Evolutionary conservation across 2,797 vertebrate genomes (phyloP).

Genomic region (Lepus townsendii): DNA sequence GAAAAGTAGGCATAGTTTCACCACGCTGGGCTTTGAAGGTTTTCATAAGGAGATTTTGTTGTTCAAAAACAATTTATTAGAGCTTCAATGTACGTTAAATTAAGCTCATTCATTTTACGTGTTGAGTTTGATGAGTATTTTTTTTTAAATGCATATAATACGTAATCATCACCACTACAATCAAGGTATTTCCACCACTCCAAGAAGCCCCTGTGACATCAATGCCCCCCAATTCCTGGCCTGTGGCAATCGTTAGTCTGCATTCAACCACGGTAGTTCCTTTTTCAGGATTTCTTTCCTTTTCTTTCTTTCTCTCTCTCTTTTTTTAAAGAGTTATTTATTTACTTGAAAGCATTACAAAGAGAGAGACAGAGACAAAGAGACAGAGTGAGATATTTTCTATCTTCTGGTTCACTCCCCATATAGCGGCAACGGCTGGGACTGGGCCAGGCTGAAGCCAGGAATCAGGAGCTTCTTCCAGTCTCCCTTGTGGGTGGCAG

Average conservation of each 20-base stretch:
- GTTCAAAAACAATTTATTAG: constrained; percentile 16
- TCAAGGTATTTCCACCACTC: background rate
- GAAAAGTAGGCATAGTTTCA: constrained; percentile 47
- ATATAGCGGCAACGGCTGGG: too few relatives aligned
- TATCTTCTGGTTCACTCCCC: too few relatives aligned
- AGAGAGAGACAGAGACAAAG: too few relatives aligned
- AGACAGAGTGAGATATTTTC: too few relatives aligned
- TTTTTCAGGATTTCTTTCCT: constrained; percentile 50
- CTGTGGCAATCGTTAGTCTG: background rate
- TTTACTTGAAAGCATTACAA: too few relatives aligned
- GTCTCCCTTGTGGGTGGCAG: too few relatives aligned
- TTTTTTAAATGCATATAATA: background rate
- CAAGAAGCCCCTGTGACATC: background rate
- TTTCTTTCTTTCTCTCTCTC: too few relatives aligned
- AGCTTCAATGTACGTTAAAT: background rate
- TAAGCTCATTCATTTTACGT: constrained; percentile 4
- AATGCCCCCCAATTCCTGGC: background rate
- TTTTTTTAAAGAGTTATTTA: too few relatives aligned
- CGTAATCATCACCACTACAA: background rate
- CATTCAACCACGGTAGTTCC: background rate
- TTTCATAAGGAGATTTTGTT: background rate
- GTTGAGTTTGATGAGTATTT: background rate
- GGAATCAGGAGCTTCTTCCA: too few relatives aligned
- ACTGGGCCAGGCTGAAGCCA: too few relatives aligned
- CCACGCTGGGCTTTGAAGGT: background rate